Base-by-base conservation (phyloP, 2,888 invertebrate species). In the Cantharis lateralis region DNA sequence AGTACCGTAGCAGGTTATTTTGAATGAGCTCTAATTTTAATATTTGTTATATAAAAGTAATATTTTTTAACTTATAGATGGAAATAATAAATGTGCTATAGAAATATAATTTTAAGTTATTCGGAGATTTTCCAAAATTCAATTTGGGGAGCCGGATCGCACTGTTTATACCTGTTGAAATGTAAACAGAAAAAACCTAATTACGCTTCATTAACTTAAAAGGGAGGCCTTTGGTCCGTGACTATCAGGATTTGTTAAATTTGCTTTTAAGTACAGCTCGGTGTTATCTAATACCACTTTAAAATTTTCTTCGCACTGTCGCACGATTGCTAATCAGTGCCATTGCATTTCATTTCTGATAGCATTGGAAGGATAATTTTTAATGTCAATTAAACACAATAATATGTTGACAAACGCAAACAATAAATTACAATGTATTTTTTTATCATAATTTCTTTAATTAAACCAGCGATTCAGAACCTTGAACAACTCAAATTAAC, bases 341-440 rank as follows among this genome's bases (percentile, higher is more conserved):
- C n/a, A 13, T n/a, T 48, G 48, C 48, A 48, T 48, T 48, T 48
- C n/a, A 48, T 48, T n/a, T n/a, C 2, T n/a, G 48, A 63, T 16
- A 63, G 11, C 64, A 66, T 66, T 24, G 15, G 64, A 66, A n/a
- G 11, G 18, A 20, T 24, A 66, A 66, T 66, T 18, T 66, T 66
- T 66, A 20, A 18, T 66, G 64, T 66, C 64, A 66, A 66, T 66
- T 66, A 66, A 66, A 66, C 64, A 66, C 64, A n/a, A 15, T 66
- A 66, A 66, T 66, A 66, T 20, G 64, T 66, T 66, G 10, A 20
- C 16, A 18, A 66, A 66, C 18, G 64, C 64, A 24, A 20, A 20
- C 24, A 66, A 66, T 20, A 66, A 66, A 66, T 66, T 66, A 66
- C 20, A n/a, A 48, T 48, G 48, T 48, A n/a, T 48, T 48, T 48